A percentile compares a stretch with the other conserved stretches of the same genome.
Conservation (phyloP, 2,797 vertebrate genomes). For the Channallabes apus region DNA sequence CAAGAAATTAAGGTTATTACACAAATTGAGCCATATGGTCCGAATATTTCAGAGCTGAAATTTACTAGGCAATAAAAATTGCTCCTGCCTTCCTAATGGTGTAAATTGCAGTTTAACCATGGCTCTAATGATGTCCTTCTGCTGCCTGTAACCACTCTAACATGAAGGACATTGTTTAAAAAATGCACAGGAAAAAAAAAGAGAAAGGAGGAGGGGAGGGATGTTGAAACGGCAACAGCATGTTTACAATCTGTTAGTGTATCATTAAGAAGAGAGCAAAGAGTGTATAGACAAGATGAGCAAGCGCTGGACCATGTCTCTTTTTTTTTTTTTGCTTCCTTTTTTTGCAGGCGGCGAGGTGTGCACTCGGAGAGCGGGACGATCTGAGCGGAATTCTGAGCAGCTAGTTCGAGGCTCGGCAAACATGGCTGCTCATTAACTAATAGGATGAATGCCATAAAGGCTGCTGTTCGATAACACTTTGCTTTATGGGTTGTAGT, state of each 20-base stretch:
- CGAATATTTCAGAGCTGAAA: conserved; percentile 99
- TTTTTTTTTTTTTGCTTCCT: conserved; percentile 7
- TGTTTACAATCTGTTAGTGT: conserved; percentile 95
- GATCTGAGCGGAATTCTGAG: conserved; percentile 49
- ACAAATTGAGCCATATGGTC: conserved; percentile 99
- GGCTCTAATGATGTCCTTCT: conserved; percentile 99
- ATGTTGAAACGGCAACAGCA: conserved; percentile 81
- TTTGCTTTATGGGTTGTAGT: conserved; percentile 40
- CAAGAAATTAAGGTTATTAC: conserved; percentile 99
- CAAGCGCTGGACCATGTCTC: conserved; percentile 51
- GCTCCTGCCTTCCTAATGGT: conserved; percentile 99
- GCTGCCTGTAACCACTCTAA: conserved; percentile 99
- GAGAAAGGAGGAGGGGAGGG: conserved; percentile 62
- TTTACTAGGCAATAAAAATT: conserved; percentile 99
- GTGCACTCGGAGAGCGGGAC: conserved; percentile 34
- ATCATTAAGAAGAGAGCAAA: conserved; percentile 89
- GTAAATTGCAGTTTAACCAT: conserved; percentile 99
- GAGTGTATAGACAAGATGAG: conserved; percentile 81
- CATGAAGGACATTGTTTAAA: conserved; percentile 99
- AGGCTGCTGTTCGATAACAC: conserved; percentile 42
- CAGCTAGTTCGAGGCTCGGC: conserved; percentile 39
- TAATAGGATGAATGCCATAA: conserved; percentile 48
- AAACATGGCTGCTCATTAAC: conserved; percentile 50
- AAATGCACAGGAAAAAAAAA: conserved; percentile 86
- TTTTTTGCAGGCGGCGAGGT: conserved; percentile 25